Base-by-base conservation (phyloP, 2,888 invertebrate genomes). In the Drosophila ezoana region DNA sequence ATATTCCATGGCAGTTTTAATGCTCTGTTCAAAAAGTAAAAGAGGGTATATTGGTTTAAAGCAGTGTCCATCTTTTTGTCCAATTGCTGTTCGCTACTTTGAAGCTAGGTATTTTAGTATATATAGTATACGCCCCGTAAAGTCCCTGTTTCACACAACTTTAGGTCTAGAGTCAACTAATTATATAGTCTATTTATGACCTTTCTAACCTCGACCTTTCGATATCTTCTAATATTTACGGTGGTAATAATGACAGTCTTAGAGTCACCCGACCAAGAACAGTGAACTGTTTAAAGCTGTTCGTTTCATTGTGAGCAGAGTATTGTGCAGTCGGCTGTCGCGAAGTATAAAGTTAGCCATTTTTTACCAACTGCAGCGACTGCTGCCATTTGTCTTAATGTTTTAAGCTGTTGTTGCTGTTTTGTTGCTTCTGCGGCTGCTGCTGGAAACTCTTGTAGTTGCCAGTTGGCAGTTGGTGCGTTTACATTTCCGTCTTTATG, bases 401-500 rank as follows among this genome's bases (percentile, higher is more conserved):
- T 47, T 57, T 54, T 49, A 38, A 28, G 52, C 57, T 41, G 61
- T 33, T 48, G 48, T 48, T 51, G 66, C 59, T 49, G 60, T 35
- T 8, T 5, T 10, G 48, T 9, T 40, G n/a, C 28, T 48, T 43
- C 33, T 37, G 32, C 18, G 44, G 53, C 18, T 57, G 53, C 11
- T 57, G 47, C 40, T 54, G 60, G 77, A 54, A 66, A 72, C 61
- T 71, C 58, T 77, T 69, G 69, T 68, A 53, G 81, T 76, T 76
- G 63, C 74, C 74, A 63, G 73, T 76, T 84, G 70, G 63, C 56
- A 52, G 77, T 66, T 65, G 57, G 32, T 77, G 77, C 80, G 60
- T 76, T 77, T 68, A 67, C 81, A 81, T 81, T 87, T 87, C 87
- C 85, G 85, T 57, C 76, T 82, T 85, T 87, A 76, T 78, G 83